These are phyloP conservation scores for Pentamera pediparva DNA, from an alignment of 53 echinoderm and acorn worm genomes.

Conservation along the genomic window DNA sequence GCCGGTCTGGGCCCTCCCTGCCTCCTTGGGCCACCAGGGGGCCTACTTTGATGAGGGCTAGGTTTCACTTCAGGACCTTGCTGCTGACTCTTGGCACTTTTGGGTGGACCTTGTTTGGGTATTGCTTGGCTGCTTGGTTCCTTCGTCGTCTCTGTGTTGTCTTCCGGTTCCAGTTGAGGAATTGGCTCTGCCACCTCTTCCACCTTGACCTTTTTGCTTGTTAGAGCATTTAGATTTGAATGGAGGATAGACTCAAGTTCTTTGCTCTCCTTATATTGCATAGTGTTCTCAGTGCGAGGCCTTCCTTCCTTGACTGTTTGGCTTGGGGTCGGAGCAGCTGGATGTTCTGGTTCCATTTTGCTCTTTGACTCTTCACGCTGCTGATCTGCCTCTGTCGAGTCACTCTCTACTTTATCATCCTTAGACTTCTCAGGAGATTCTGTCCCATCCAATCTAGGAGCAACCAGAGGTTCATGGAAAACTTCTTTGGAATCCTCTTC, in stretches of 20 bases:
- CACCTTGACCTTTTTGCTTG: not conserved
- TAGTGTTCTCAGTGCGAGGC: constrained; percentile 14
- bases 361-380: constrained; percentile 31
- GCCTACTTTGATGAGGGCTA: constrained; percentile 30
- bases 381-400: constrained; percentile 86
- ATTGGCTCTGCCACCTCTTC: not conserved
- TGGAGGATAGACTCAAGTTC: constrained; percentile 36
- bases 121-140: constrained; percentile 29
- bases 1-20: constrained; percentile 20
- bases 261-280: constrained; percentile 37
- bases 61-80: not conserved
- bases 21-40: constrained; percentile 45
- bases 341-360: not conserved
- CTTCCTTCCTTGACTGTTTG: constrained; percentile 18
- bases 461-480: not conserved
- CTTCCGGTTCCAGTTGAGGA: not conserved
- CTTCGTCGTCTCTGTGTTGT: not conserved
- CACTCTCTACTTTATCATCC: constrained; percentile 56
- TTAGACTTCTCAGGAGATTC: not conserved
- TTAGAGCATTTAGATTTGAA: constrained; percentile 35
- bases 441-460: not conserved
- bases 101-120: constrained; percentile 34
- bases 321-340: not conserved
- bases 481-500: constrained; percentile 5
- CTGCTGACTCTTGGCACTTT: not conserved